Conservation (phyloP, 2,797 vertebrate species). For the Periparus ater region DNA sequence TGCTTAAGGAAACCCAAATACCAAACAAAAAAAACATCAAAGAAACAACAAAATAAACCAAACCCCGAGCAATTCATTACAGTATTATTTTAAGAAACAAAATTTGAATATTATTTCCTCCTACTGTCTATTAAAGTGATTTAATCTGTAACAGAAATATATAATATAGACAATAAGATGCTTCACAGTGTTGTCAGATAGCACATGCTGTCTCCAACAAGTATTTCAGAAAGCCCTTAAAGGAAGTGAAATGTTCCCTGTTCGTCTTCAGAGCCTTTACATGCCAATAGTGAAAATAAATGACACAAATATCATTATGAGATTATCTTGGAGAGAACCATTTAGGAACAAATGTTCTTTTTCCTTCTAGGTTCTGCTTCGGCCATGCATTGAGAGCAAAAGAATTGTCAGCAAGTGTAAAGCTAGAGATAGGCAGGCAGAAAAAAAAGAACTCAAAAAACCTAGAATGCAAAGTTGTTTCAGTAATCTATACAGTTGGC, state of each 20-base stretch:
- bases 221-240: neutral
- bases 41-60: neutral
- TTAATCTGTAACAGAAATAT: neutral
- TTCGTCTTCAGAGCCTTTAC: neutral
- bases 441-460: neutral
- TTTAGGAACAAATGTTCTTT: neutral
- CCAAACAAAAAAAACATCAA: neutral
- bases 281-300: neutral
- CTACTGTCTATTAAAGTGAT: neutral
- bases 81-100: neutral
- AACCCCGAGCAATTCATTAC: neutral
- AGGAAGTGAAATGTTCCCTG: neutral
- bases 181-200: neutral
- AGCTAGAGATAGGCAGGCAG: neutral
- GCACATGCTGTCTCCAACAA: neutral
- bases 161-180: neutral
- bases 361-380: neutral
- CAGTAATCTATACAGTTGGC: neutral
- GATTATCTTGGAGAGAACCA: neutral
- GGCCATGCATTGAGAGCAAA: neutral
- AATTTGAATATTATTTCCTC: neutral
- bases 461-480: neutral
- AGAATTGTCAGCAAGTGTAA: neutral
- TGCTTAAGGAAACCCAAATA: neutral
- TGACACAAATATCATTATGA: neutral